phyloP scores from a whole-genome alignment of 1,140 invertebrate species.

The Ericerus pela region DNA sequence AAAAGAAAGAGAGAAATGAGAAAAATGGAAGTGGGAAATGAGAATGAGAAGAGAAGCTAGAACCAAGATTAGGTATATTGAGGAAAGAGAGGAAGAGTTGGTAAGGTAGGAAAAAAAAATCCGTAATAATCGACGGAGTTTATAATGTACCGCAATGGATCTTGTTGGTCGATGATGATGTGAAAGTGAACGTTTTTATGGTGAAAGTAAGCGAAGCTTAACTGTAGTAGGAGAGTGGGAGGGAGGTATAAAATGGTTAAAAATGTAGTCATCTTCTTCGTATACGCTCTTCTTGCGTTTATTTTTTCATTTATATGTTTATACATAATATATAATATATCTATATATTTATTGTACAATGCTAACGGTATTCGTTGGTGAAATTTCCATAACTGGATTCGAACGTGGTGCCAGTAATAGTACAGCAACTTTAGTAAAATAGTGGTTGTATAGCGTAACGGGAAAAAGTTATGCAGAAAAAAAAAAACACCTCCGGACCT shows the following conservation, averaged over 20 bases:
- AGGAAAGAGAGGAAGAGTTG: too few relatives aligned
- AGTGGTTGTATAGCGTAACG: conserved; percentile 2
- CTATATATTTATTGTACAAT: conserved; percentile 10
- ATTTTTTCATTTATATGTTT: too few relatives aligned
- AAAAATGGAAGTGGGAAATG: too few relatives aligned
- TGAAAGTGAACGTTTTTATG: conserved; percentile 11
- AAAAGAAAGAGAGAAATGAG: too few relatives aligned
- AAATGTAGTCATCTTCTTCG: conserved; percentile 9
- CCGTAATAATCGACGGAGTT: conserved; percentile 7
- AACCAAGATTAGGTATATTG: too few relatives aligned
- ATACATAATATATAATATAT: too few relatives aligned
- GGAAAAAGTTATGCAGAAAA: conserved; percentile 9
- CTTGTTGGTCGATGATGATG: conserved; percentile 6
- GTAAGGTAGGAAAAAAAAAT: too few relatives aligned
- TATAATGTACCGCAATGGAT: conserved; percentile 7
- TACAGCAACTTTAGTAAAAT: too few relatives aligned
- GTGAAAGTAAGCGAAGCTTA: conserved; percentile 6
- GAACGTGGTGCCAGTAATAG: conserved; percentile 6
- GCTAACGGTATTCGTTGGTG: conserved; percentile 7
- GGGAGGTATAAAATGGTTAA: conserved; percentile 8
- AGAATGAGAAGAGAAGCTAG: too few relatives aligned
- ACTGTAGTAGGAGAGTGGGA: neutral
- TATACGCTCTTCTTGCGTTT: conserved; percentile 5
- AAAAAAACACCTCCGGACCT: neutral
- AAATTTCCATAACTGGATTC: conserved; percentile 12